Evolutionary conservation across 2,888 invertebrate genomes (phyloP), one percentile per base, ranked within the genome.

Genomic region (Dromius quadrimaculatus): DNA sequence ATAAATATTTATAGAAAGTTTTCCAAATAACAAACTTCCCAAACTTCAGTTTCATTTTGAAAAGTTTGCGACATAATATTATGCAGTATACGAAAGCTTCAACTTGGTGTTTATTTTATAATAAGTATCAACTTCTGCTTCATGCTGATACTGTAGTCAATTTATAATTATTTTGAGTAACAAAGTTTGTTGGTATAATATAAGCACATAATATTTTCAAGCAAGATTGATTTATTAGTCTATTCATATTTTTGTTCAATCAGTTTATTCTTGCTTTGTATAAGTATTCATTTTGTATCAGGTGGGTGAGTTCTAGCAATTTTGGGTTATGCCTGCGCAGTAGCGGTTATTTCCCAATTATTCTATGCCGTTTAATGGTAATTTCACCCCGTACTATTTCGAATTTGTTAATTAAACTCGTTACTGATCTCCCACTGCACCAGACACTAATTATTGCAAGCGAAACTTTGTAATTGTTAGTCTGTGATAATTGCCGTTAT

Each of bases 341-440:
- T 36, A 23, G 15, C 34, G 34, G 59, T 59, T 36, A 57, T 57
- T 36, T 17, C 36, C 20, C 59, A 59, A 59, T 59, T 59, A 59
- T 19, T 59, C 59, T 34, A 20, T 19, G 19, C 36, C 59, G 36
- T 59, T 59, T 59, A 59, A 59, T 36, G 34, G 62, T 22, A 62
- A 62, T 62, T 62, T 62, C 13, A 23, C 54, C 20, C 62, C 13
- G 62, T 20, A 62, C 62, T 62, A 59, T 62, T 62, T 41, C 62
- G 62, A 41, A 62, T 62, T 62, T 62, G 62, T 62, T 62, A 62
- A 62, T 62, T 62, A 62, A 62, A 62, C 62, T 62, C 62, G 62
- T 62, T 62, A 62, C 62, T 62, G 62, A 62, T 62, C 38, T 22
- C 38, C 62, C 62, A 41, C 15, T 17, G 23, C 41, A 47, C 54